Evolutionary conservation across 2,113 vertebrate species (phyloP).

Genomic region (Platycercus adscitus): DNA sequence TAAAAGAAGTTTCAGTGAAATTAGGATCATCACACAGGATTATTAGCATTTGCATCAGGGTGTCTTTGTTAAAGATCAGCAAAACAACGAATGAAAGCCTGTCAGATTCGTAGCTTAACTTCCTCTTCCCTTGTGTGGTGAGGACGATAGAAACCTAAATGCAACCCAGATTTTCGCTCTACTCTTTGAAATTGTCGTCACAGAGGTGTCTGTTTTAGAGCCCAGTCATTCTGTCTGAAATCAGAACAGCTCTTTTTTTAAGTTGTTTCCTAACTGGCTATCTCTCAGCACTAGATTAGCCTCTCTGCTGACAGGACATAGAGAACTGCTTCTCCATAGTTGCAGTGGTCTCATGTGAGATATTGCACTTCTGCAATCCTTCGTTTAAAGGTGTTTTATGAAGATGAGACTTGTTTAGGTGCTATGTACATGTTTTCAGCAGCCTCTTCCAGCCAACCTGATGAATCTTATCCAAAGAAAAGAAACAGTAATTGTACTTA

Average conservation of each 20-base stretch:
- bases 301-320: neutral
- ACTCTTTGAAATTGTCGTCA: neutral
- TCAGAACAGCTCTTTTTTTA: neutral
- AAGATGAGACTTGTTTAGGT: neutral
- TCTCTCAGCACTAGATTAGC: neutral
- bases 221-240: neutral
- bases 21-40: neutral
- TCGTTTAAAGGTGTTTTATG: neutral
- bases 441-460: neutral
- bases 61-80: neutral
- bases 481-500: neutral
- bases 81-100: neutral
- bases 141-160: neutral
- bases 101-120: neutral
- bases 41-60: neutral
- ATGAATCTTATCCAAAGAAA: neutral
- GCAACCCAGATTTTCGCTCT: neutral
- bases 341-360: neutral
- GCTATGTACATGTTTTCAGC: fast-evolving
- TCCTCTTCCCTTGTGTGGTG: neutral
- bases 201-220: neutral
- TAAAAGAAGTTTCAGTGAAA: neutral
- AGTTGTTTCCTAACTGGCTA: neutral
- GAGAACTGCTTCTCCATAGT: neutral
- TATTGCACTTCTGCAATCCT: neutral